Evolutionary conservation across 2,888 invertebrate species (phyloP), one percentile per base, ranked within the genome.

Genomic region (Girardia tigrina): DNA sequence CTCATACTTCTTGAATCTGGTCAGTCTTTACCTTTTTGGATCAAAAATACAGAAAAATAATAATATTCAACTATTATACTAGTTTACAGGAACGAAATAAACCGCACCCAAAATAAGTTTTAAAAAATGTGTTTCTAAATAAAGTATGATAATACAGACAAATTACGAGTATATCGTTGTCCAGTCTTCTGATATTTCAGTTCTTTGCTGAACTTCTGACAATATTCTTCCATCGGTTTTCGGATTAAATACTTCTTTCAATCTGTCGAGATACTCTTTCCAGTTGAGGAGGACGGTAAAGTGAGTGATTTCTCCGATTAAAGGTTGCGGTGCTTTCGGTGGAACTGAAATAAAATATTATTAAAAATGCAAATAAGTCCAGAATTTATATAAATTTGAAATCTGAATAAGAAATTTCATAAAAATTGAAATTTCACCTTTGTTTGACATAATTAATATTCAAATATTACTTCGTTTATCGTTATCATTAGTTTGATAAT

Each of bases 311-410:
- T 75, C 71, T 2, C 71, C 71, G 2, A 73, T 4, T 1, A 75
- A 2, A 2, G 75, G 75, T 14, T 70, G 70, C n/a, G 75, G 75
- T 20, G 75, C 70, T 71, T 75, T 70, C n/a, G 75, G 75, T 20
- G 75, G 75, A 6, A 70, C 75, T 75, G 42, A 12, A 71, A 26
- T 26, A 56, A n/a, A 4, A 8, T 12, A 56, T 56, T 56, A 12
- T 56, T 56, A 4, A 8, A 56, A 12, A 8, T 56, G 4, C 4
- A 20, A 8, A 8, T 12, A 12, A 26, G 26, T 56, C 56, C 23
- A 73, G 42, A 56, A 26, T 27, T 6, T n/a, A n/a, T 26, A 29
- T 12, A 70, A 26, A 71, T 71, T 12, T 4, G 71, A 29, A 4
- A 71, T 26, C 28, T 71, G 4, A 4, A 12, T 14, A 12, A 28